Evolutionary conservation across 2,113 vertebrate genomes (phyloP), one percentile per base, ranked within the genome.

Genomic region (Thalassoma bifasciatum): DNA sequence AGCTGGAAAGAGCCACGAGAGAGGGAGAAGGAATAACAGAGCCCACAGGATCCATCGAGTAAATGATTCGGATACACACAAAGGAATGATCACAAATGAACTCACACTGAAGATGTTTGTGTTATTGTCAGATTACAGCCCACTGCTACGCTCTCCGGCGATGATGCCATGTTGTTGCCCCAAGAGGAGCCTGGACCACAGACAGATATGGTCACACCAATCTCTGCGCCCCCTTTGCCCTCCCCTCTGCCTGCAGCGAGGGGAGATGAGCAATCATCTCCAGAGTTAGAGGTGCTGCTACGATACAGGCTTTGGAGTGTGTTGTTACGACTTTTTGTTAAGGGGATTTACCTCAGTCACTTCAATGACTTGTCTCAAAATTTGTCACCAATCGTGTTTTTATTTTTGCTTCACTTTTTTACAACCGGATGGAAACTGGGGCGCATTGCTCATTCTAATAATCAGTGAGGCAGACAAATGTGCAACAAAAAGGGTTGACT

Each of bases 21-120:
- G 65, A 56, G 24, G 23, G 8, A 62, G 69, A 77, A 22, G 46
- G 42, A 73, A 51, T 54, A 0, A 67, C 65, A 50, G 86, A 89
- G 14, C 24, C 66, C 50, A 86, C 85, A 1, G 78, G 8, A 40
- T 85, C 88, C 46, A 54, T 78, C 11, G 91, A 91, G 90, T 92
- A 88, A 87, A 75, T 63, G 0, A 36, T 26, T 11, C 10, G 19
- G 24, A 40, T 22, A 3, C 5, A 26, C 0, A 17, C 10, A 11
- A 1, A 53, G 13, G 40, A 47, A 53, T 30, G 19, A 14, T 0
- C 17, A 37, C 24, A 58, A 30, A 47, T 60, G 19, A 5, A 77
- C n/a, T 26, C 4, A 66, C 53, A 26, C 51, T 66, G 24, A 75
- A 54, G 3, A 51, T 38, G 26, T 50, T 12, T 75, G 57, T 72